Evolutionary conservation across 1,140 invertebrate genomes (phyloP), one percentile per base, ranked within the genome.

Genomic region (Pseudomyrmex concolor): DNA sequence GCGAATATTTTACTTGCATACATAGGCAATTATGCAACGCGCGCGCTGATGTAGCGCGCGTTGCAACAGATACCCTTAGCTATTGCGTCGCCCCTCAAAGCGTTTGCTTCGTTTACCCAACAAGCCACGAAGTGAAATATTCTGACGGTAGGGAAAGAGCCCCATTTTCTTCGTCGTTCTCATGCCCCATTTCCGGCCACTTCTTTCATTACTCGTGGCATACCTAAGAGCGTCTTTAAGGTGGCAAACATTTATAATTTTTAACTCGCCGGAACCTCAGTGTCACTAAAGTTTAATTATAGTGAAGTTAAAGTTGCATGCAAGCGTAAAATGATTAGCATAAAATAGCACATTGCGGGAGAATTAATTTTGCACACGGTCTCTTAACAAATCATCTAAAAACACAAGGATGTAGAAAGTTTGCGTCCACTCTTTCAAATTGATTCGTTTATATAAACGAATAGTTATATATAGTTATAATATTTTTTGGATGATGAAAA

Each of bases 291-390:
- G 43, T 78, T 68, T 57, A 70, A 70, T 59, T 71, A 60, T 48
- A 50, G 22, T 54, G 8, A 59, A 80, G 43, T 2, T 9, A 9
- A 15, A 25, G 34, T 59, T n/a, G 8, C 9, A 48, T 13, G 54
- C 19, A 0, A 17, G 4, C 15, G n/a, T 76, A 63, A 76, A 76
- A 76, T 74, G 66, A 78, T 68, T 78, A 78, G 64, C 51, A 55
- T 68, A 57, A 68, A 68, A 45, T 50, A 77, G 25, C 34, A 19
- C 15, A 51, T 19, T 10, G 34, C 43, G 15, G 13, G 43, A 15
- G 0, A 59, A 10, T 34, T 57, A 78, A 71, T 71, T 60, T 59
- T 59, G 22, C 48, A 19, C 12, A 34, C 22, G 43, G 7, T 59
- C 43, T 59, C 60, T 59, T 78, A 80, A 80, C 34, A 12, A 9